Percentiles rank a stretch among this genome's conserved stretches.
phyloP scores from a whole-genome alignment of 2,113 vertebrate species.

The Phainopepla nitens region DNA sequence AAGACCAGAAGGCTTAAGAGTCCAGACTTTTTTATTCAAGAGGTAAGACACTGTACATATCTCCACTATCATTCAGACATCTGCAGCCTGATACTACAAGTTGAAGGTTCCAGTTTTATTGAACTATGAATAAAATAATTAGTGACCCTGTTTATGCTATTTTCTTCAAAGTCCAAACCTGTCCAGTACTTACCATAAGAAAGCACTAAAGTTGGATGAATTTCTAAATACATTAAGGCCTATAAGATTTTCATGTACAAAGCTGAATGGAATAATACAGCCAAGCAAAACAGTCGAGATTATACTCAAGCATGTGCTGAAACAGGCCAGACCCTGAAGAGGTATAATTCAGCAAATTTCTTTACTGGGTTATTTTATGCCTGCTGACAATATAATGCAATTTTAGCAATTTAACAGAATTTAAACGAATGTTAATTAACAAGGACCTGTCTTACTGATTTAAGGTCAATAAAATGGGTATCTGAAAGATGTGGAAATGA shows the following conservation, averaged over 20 bases:
- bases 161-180: neutral
- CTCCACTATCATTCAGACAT: neutral
- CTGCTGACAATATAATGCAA: conserved; percentile 28
- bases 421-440: conserved; percentile 29
- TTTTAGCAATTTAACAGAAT: conserved; percentile 34
- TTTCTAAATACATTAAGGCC: neutral
- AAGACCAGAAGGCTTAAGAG: neutral
- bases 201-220: neutral
- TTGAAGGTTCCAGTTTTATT: neutral
- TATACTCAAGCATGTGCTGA: neutral
- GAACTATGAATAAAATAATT: neutral
- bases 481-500: neutral
- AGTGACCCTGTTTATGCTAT: neutral
- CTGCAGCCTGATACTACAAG: neutral
- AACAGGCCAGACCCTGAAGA: neutral
- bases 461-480: neutral
- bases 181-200: neutral
- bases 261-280: neutral
- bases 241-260: neutral
- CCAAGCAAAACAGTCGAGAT: neutral
- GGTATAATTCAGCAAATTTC: neutral
- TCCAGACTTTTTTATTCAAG: neutral
- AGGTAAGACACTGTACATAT: neutral
- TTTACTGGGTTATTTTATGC: conserved; percentile 1
- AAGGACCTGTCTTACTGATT: conserved; percentile 10